Percentiles rank a stretch among this genome's conserved stretches.
Evolutionary conservation across 2,113 vertebrate genomes (phyloP).

Genomic region (Melanerpes formicivorus): DNA sequence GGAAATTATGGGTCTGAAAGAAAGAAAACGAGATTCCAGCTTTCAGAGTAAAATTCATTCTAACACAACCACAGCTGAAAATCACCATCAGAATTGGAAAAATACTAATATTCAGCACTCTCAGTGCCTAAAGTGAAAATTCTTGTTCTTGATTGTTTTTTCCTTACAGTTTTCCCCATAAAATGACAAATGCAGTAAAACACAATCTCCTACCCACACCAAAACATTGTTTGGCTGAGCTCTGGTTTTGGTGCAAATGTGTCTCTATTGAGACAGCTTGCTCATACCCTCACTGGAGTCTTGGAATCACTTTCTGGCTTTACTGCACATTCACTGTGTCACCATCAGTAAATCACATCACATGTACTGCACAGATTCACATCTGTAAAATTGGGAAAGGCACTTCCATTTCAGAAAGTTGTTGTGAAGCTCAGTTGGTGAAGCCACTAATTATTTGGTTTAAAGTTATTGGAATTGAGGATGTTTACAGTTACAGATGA

Average conservation of each 20-base stretch:
- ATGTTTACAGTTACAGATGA: constrained; percentile 24
- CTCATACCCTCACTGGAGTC: constrained; percentile 23
- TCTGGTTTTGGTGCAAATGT: constrained; percentile 50
- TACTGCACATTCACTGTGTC: constrained; percentile 6
- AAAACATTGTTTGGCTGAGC: constrained; percentile 42
- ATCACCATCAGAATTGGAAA: neutral
- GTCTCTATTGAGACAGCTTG: constrained; percentile 49
- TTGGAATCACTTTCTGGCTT: constrained; percentile 58
- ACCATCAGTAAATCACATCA: constrained; percentile 45
- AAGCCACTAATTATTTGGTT: constrained; percentile 50
- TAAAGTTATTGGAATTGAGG: constrained; percentile 38
- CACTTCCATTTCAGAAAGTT: neutral
- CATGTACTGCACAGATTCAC: constrained; percentile 32
- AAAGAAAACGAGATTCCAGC: neutral
- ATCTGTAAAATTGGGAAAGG: constrained; percentile 35
- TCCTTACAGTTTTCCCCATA: neutral
- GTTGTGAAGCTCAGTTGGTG: constrained; percentile 24
- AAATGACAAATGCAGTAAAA: neutral
- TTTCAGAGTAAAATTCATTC: neutral
- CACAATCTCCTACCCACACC: neutral
- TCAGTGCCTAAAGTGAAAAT: neutral
- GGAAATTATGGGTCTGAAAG: neutral
- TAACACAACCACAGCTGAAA: neutral
- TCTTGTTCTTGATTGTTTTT: neutral
- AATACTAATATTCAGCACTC: neutral